Conservation (phyloP, 2,888 invertebrate genomes). For the Folsomia manolachei region DNA sequence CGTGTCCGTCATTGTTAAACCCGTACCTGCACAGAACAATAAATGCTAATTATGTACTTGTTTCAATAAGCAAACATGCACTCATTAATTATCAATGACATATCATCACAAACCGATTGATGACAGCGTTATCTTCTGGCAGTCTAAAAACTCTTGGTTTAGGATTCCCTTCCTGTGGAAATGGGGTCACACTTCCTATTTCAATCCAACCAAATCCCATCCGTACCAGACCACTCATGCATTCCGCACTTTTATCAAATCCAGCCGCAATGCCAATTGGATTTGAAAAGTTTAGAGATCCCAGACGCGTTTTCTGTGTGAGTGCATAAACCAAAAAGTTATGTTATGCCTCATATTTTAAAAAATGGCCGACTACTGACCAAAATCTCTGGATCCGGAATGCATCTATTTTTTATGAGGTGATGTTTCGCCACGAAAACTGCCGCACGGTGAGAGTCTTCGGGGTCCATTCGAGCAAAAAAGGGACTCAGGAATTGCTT, state of each 20-base stretch:
- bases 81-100: background rate
- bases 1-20: slow-evolving; percentile 94
- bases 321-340: background rate
- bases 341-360: background rate
- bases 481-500: slow-evolving; percentile 69
- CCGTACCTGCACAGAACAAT: slow-evolving; percentile 64
- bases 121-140: slow-evolving; percentile 77
- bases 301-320: slow-evolving; percentile 67
- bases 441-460: slow-evolving; percentile 77
- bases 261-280: slow-evolving; percentile 98
- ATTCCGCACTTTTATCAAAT: slow-evolving; percentile 96
- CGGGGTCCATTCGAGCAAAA: slow-evolving; percentile 70
- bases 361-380: slow-evolving; percentile 57
- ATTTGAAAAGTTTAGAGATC: slow-evolving; percentile 72
- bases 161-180: slow-evolving; percentile 88
- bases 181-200: slow-evolving; percentile 89
- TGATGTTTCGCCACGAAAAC: slow-evolving; percentile 73
- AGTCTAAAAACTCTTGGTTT: slow-evolving; percentile 90
- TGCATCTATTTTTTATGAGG: slow-evolving; percentile 63
- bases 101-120: slow-evolving; percentile 77
- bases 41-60: too few species aligned
- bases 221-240: slow-evolving; percentile 72
- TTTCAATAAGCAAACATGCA: background rate
- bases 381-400: slow-evolving; percentile 64
- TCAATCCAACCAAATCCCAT: slow-evolving; percentile 94